Percentiles rank a stretch among this genome's conserved stretches.
These are phyloP conservation scores for Eulacestoma nigropectus DNA, from an alignment of 2,113 vertebrate genomes.

Conservation along the genomic window DNA sequence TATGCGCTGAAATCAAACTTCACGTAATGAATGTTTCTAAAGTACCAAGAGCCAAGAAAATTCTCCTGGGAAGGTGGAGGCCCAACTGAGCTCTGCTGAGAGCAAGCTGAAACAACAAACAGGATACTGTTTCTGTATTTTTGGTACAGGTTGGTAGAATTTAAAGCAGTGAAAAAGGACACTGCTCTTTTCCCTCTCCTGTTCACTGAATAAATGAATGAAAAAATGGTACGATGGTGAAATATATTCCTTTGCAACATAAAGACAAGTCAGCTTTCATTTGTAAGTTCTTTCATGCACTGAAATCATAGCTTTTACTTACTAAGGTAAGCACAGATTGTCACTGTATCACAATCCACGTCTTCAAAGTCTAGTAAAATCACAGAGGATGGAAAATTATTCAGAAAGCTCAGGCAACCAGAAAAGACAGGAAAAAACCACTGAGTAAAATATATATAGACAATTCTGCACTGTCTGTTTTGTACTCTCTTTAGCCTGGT, in stretches of 20 bases:
- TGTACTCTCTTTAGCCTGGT: background rate
- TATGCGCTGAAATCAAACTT: background rate
- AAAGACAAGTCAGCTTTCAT: background rate
- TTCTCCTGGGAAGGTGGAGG: background rate
- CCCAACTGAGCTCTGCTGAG: background rate
- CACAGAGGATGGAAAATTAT: background rate
- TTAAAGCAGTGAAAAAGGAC: background rate
- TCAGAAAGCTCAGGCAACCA: background rate
- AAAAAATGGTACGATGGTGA: background rate
- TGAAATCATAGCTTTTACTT: background rate
- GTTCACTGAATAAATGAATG: background rate
- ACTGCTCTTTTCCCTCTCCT: background rate
- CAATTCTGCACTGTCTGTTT: background rate
- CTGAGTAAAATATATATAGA: background rate
- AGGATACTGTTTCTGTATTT: background rate
- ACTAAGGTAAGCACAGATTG: background rate
- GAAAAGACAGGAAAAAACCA: background rate
- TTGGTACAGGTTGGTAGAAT: rapidly evolving
- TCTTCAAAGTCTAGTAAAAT: background rate
- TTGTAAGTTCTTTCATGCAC: background rate
- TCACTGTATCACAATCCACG: background rate
- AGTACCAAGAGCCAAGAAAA: background rate
- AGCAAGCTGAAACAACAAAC: background rate
- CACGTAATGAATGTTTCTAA: background rate
- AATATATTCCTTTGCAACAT: background rate